Evolutionary conservation across 2,888 invertebrate species (phyloP).

Genomic region (Philonicus albiceps): DNA sequence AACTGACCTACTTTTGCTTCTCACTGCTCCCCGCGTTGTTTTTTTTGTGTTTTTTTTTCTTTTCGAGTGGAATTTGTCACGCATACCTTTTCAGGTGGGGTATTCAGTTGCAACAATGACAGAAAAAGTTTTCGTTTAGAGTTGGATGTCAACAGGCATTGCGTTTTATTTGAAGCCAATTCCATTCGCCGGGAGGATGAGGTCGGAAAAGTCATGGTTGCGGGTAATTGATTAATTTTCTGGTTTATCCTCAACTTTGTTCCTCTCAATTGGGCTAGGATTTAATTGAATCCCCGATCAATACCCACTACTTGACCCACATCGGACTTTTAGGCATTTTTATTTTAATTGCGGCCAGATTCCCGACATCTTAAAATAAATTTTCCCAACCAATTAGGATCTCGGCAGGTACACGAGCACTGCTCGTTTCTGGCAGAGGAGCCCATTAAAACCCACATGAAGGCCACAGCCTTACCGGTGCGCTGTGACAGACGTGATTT

Average conservation of each 20-base stretch:
- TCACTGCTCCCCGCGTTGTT: neutral
- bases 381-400: neutral
- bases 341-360: neutral
- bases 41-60: too few species aligned
- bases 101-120: neutral
- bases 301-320: neutral
- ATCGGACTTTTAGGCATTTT: neutral
- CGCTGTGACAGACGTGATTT: neutral
- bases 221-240: neutral
- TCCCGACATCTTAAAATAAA: neutral
- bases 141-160: neutral
- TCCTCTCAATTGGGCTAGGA: neutral
- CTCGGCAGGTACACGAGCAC: neutral
- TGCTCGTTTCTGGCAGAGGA: neutral
- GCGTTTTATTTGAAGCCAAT: neutral
- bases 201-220: neutral
- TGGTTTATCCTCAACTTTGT: neutral
- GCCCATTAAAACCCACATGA: neutral
- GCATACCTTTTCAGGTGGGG: neutral
- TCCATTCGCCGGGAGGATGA: neutral
- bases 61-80: neutral
- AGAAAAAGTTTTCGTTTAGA: neutral
- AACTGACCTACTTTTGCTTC: neutral
- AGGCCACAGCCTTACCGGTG: neutral
- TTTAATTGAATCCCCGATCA: neutral